These are phyloP conservation scores for Thryonomys swinderianus DNA, from an alignment of 2,113 vertebrate genomes.

Conservation along the genomic window DNA sequence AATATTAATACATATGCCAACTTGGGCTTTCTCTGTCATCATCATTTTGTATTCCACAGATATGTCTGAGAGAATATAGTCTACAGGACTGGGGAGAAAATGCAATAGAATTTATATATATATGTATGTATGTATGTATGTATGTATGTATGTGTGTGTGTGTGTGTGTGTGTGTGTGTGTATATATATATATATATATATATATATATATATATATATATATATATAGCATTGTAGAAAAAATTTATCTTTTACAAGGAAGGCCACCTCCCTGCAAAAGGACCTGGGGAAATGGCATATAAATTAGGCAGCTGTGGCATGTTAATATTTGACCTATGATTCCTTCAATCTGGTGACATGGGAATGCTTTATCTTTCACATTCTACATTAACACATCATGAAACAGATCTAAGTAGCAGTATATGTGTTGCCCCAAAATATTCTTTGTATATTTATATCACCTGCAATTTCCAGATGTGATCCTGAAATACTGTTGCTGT, in stretches of 20 bases:
- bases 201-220: too few relatives aligned
- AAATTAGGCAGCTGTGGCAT: conserved; percentile 72
- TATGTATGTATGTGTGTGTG: too few relatives aligned
- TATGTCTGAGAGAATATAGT: neutral
- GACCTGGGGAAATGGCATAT: conserved; percentile 72
- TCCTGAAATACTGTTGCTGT: conserved; percentile 69
- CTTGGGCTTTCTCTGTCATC: neutral
- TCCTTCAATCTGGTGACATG: conserved; percentile 79
- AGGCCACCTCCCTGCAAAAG: conserved; percentile 75
- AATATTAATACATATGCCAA: conserved; percentile 45
- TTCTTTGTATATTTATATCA: conserved; percentile 52
- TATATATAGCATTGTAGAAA: too few relatives aligned
- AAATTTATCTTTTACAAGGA: too few relatives aligned
- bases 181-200: too few relatives aligned
- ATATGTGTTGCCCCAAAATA: conserved; percentile 59
- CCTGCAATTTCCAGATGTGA: conserved; percentile 37
- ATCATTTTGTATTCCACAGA: neutral
- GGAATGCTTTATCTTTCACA: conserved; percentile 76
- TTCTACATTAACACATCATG: conserved; percentile 63
- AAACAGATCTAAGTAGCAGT: conserved; percentile 67
- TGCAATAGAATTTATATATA: conserved; percentile 18
- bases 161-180: too few relatives aligned
- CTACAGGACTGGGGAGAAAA: conserved; percentile 52
- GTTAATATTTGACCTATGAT: conserved; percentile 77
- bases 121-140: too few relatives aligned